Percentiles rank a stretch among this genome's conserved stretches.
These are phyloP conservation scores for Phyllostomus hastatus DNA, from an alignment of 2,113 vertebrate genomes.

Conservation along the genomic window DNA sequence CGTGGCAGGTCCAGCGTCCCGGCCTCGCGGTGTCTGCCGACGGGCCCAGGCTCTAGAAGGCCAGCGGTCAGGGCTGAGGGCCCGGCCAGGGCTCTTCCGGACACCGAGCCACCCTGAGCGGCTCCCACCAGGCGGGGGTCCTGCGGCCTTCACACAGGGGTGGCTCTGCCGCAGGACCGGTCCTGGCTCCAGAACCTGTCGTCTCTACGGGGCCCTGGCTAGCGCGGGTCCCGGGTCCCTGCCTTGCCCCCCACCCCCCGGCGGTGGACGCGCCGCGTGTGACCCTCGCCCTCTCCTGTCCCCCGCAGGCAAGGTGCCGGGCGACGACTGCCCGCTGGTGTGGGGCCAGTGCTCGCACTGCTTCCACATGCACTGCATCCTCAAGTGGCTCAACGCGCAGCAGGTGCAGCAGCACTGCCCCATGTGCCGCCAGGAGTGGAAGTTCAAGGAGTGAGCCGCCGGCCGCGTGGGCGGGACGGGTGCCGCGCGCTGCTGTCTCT, in stretches of 20 bases:
- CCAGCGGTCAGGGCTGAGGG: rapidly evolving
- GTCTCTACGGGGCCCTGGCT: background rate
- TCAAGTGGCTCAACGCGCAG: constrained; percentile 98
- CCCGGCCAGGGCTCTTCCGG: background rate
- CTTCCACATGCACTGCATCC: constrained; percentile 99
- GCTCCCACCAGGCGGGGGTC: rapidly evolving
- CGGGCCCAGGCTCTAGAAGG: background rate
- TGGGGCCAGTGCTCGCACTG: constrained; percentile 99
- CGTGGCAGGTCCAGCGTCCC: background rate
- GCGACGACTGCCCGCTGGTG: constrained; percentile 96
- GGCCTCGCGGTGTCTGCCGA: background rate
- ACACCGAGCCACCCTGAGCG: background rate
- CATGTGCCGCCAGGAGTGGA: constrained; percentile 99
- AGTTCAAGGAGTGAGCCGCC: constrained; percentile 91
- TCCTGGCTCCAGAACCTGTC: background rate
- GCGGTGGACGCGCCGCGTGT: rapidly evolving
- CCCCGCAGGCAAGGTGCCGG: constrained; percentile 92
- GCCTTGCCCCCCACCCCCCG: no score
- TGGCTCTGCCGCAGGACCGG: rapidly evolving
- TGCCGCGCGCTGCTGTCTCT: background rate
- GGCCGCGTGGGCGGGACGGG: background rate
- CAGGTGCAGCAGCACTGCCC: constrained; percentile 98
- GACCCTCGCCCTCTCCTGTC: background rate
- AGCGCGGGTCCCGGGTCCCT: background rate
- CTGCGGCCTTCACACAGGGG: background rate